These are phyloP conservation scores for Melieria picta DNA, from an alignment of 2,888 invertebrate species.

Conservation along the genomic window DNA sequence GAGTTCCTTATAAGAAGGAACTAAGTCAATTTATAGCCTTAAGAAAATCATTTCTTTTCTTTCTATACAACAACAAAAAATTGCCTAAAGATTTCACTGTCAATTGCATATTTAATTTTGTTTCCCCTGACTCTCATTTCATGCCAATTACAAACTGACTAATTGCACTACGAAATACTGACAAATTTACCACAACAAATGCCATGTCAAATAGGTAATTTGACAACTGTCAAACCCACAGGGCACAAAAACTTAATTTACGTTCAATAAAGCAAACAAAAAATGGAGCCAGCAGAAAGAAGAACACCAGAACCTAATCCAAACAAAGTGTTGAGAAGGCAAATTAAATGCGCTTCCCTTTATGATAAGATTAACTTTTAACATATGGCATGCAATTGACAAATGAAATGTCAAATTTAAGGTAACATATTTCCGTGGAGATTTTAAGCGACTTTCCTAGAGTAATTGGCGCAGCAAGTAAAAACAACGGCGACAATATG, in stretches of 20 bases:
- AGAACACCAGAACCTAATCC: background rate
- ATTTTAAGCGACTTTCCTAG: conserved; percentile 13
- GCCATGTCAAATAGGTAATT: conserved; percentile 26
- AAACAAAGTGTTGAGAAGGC: background rate
- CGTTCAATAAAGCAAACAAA: background rate
- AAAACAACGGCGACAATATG: conserved; percentile 1
- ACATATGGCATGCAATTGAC: conserved; percentile 30
- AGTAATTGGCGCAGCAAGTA: background rate
- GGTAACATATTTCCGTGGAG: conserved; percentile 7
- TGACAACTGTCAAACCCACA: conserved; percentile 27
- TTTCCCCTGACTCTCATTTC: background rate
- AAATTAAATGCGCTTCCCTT: conserved; percentile 18
- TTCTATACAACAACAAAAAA: too few species aligned
- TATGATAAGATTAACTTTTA: conserved; percentile 34
- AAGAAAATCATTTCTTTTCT: too few species aligned
- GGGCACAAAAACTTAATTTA: background rate
- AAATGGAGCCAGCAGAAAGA: background rate
- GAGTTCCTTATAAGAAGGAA: too few species aligned
- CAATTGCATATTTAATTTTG: too few species aligned
- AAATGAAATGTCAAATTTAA: conserved; percentile 35
- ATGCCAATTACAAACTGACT: conserved; percentile 1
- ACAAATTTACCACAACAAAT: conserved; percentile 29
- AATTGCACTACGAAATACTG: conserved; percentile 17
- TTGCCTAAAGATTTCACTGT: too few species aligned
- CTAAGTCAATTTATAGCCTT: too few species aligned